A percentile compares a stretch with the other conserved stretches of the same genome.
phyloP scores from a whole-genome alignment of 2,888 invertebrate species.

The Cremastinae sp. region DNA sequence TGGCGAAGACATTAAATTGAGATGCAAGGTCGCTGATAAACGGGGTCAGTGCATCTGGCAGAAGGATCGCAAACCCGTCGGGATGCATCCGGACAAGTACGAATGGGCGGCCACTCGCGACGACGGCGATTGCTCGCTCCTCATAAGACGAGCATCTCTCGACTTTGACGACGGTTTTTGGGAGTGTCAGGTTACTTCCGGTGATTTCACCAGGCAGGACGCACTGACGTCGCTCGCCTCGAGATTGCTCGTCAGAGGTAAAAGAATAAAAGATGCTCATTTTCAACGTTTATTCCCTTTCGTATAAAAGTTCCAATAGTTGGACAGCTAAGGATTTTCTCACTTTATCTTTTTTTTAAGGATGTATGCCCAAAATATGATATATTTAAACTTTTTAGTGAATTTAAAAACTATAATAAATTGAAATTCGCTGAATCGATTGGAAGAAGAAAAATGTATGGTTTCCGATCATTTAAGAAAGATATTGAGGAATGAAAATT shows the following conservation, averaged over 20 bases:
- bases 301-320: too few species aligned
- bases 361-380: too few species aligned
- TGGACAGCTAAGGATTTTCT: too few species aligned
- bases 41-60: slow-evolving; percentile 95
- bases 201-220: slow-evolving; percentile 87
- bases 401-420: too few species aligned
- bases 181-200: slow-evolving; percentile 96
- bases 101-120: slow-evolving; percentile 88
- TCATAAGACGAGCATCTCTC: slow-evolving; percentile 90
- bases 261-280: slow-evolving; percentile 70
- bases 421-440: too few species aligned
- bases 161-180: slow-evolving; percentile 94
- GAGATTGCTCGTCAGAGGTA: slow-evolving; percentile 91
- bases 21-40: slow-evolving; percentile 92
- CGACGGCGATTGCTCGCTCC: slow-evolving; percentile 90
- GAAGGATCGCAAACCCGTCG: slow-evolving; percentile 94
- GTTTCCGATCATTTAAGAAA: too few species aligned
- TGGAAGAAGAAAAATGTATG: too few species aligned
- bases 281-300: neutral
- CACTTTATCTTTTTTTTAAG: too few species aligned
- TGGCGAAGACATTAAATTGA: slow-evolving; percentile 90
- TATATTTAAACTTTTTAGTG: too few species aligned
- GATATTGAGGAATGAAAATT: too few species aligned
- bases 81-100: slow-evolving; percentile 93
- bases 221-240: slow-evolving; percentile 92